These are phyloP conservation scores for Catharus ustulatus DNA, from an alignment of 2,797 vertebrate species.

Conservation along the genomic window DNA sequence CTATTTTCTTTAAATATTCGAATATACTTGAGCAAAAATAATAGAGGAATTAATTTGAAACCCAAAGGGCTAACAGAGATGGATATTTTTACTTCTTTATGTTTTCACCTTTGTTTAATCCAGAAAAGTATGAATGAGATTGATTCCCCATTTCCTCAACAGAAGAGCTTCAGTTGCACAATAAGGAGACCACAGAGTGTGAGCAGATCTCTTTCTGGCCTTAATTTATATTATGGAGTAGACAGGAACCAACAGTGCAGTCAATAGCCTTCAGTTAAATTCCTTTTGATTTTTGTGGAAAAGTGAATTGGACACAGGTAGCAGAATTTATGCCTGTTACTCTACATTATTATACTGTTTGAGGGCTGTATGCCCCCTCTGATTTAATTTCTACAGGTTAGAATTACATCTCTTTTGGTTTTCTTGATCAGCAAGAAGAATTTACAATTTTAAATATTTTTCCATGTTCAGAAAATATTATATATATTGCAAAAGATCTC, in stretches of 20 bases:
- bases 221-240: neutral
- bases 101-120: neutral
- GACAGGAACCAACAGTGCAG: neutral
- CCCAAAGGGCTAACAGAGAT: neutral
- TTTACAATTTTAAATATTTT: neutral
- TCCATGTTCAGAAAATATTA: neutral
- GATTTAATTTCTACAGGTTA: neutral
- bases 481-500: neutral
- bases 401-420: neutral
- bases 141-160: neutral
- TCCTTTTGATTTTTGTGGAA: neutral
- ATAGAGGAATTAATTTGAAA: neutral
- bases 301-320: neutral
- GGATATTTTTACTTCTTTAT: neutral
- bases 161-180: neutral
- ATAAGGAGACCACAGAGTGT: neutral
- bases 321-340: neutral
- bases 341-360: neutral
- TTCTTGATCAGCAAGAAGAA: neutral
- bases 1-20: neutral
- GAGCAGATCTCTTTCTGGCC: neutral
- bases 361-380: neutral
- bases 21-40: neutral
- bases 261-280: neutral
- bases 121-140: neutral